Conservation (phyloP, 2,888 invertebrate species). For the Andrena trimmerana region DNA sequence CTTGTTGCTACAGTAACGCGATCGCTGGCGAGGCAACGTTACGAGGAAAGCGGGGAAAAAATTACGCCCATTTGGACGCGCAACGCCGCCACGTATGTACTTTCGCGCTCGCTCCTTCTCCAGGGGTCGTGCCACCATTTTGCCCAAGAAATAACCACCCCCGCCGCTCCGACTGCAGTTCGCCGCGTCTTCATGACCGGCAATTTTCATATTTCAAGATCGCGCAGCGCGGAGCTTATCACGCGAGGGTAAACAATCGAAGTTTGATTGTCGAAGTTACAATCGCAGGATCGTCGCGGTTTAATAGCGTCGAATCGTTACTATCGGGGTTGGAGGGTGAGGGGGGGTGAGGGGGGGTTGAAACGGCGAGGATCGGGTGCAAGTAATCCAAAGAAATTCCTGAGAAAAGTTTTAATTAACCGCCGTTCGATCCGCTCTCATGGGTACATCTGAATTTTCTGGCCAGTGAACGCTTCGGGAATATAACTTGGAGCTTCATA, state of each 20-base stretch:
- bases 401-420: slow-evolving; percentile 59
- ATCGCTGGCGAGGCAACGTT: slow-evolving; percentile 7
- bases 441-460: slow-evolving; percentile 50
- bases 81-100: neutral
- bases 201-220: slow-evolving; percentile 5
- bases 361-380: slow-evolving; percentile 23
- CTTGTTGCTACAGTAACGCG: slow-evolving; percentile 10
- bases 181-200: too few species aligned
- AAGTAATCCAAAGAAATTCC: slow-evolving; percentile 54
- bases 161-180: neutral
- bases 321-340: slow-evolving; percentile 20
- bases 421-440: slow-evolving; percentile 41
- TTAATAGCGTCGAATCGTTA: slow-evolving; percentile 45
- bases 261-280: slow-evolving; percentile 29
- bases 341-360: slow-evolving; percentile 9
- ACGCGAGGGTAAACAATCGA: slow-evolving; percentile 32
- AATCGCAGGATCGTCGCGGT: slow-evolving; percentile 28
- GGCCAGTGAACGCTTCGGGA: neutral
- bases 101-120: neutral
- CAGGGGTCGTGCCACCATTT: neutral
- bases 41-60: neutral
- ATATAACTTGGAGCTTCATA: slow-evolving; percentile 45
- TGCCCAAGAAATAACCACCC: neutral
- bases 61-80: neutral
- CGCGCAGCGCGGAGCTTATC: slow-evolving; percentile 16